Evolutionary conservation across 2,113 vertebrate species (phyloP).

Genomic region (Catharus minimus): DNA sequence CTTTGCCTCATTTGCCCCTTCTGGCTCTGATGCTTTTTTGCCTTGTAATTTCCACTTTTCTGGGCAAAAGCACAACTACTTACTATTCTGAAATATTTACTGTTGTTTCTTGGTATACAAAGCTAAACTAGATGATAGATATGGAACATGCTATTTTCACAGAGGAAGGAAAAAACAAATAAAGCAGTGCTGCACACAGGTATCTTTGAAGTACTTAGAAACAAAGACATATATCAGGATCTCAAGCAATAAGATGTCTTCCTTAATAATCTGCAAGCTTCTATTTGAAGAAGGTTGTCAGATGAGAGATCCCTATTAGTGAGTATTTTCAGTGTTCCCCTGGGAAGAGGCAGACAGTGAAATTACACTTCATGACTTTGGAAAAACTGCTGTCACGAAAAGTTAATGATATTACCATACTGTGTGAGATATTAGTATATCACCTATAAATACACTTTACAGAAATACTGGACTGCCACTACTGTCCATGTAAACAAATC

Average conservation of each 20-base stretch:
- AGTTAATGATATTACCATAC: neutral
- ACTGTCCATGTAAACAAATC: neutral
- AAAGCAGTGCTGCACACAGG: neutral
- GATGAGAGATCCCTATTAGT: neutral
- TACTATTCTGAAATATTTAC: neutral
- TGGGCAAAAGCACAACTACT: neutral
- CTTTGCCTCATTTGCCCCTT: neutral
- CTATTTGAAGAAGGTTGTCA: neutral
- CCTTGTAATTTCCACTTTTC: neutral
- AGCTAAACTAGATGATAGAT: neutral
- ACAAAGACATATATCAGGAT: neutral
- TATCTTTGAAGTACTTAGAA: neutral
- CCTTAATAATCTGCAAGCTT: neutral
- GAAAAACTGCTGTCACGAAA: neutral
- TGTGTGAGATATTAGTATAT: neutral
- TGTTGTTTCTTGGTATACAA: neutral
- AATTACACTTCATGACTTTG: neutral
- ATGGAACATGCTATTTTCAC: neutral
- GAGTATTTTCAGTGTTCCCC: neutral
- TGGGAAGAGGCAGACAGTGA: neutral
- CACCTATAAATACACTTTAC: neutral
- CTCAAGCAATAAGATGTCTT: neutral
- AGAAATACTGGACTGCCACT: neutral
- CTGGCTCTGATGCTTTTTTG: neutral
- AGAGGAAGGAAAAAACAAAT: conserved; percentile 2